Base-by-base conservation (phyloP, 2,797 vertebrate genomes). In the Chromobotia macracanthus region DNA sequence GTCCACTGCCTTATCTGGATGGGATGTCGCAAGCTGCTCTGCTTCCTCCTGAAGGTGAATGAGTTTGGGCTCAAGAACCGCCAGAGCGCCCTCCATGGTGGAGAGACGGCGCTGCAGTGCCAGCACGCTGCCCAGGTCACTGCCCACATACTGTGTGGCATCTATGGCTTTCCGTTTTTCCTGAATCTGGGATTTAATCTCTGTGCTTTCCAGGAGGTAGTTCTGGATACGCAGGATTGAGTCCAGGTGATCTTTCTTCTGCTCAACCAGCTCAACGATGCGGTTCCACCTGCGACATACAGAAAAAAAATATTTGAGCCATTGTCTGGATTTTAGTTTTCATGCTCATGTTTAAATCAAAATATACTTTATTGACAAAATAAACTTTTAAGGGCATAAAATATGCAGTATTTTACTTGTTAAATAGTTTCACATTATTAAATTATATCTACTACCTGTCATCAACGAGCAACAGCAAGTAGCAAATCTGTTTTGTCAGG, bases 101-200 rank as follows among this genome's bases (percentile, higher is more conserved):
- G 96, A 96, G 1, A 98, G 90, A 2, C 94, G 95, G 9, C 96
- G 93, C 77, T 97, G 97, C 65, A 98, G 86, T 1, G 95, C 93
- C 64, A 96, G 69, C 0, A 96, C 90, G 0, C 95, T 95, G 0
- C 95, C 96, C 82, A 96, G 86, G 88, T 96, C 95, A 0, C 95
- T 91, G 7, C 94, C 92, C 0, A 94, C 92, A 0, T 95, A 91
- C 15, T 93, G 96, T 0, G 95, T 95, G 70, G 95, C 94, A 18
- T 99, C 97, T 0, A 99, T 95, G 7, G 95, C 94, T 48, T 94
- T 94, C 0, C 95, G 91, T 86, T 98, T 98, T 64, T 99, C 97
- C 6, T 94, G 91, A 83, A 98, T 95, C 82, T 96, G 97, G 0
- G 92, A 92, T 80, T 96, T 95, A 86, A 98, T 95, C 91, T 99